Evolutionary conservation across 2,797 vertebrate species (phyloP), one percentile per base, ranked within the genome.

Genomic region (Gadopsis bispinosus): DNA sequence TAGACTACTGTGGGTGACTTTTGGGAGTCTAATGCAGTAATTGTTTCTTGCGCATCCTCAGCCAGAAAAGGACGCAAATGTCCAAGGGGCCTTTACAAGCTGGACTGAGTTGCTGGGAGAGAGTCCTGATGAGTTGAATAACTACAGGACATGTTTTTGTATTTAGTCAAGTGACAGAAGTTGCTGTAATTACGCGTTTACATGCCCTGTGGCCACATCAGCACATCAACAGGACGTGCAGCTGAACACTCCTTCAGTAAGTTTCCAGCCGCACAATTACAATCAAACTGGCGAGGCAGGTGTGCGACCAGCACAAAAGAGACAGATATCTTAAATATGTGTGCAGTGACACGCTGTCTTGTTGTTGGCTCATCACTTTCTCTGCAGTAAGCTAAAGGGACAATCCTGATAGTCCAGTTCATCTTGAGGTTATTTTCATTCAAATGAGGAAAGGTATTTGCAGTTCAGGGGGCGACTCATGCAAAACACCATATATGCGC

Each of bases 141-240:
- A 26, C 26, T 26, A 26, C 26, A 26, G 26, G 26, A 26, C 26
- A 26, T 26, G 26, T 26, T 26, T 26, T 26, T 26, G 26, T 26
- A 26, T 2, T 26, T 26, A 26, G 26, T 26, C 26, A 5, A 39
- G 14, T 26, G 39, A 69, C 54, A 70, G 39, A 47, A 22, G 69
- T 61, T 69, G 47, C 13, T 26, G 51, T 64, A 51, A 12, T 5
- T 7, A 16, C 63, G 55, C 66, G 56, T 85, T 89, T 83, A 50
- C 26, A 72, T 76, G 81, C 73, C 80, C 81, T 39, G 22, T 35
- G 64, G 86, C 71, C 54, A 77, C 76, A 75, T 75, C 48, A 45
- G 5, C 65, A 50, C 75, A 75, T 61, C 50, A 72, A 37, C 66
- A 82, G 33, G 66, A 68, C 7, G 43, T 71, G 45, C 64, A 65